These are phyloP conservation scores for Acanthisitta chloris DNA, from an alignment of 2,113 vertebrate species.

Conservation along the genomic window DNA sequence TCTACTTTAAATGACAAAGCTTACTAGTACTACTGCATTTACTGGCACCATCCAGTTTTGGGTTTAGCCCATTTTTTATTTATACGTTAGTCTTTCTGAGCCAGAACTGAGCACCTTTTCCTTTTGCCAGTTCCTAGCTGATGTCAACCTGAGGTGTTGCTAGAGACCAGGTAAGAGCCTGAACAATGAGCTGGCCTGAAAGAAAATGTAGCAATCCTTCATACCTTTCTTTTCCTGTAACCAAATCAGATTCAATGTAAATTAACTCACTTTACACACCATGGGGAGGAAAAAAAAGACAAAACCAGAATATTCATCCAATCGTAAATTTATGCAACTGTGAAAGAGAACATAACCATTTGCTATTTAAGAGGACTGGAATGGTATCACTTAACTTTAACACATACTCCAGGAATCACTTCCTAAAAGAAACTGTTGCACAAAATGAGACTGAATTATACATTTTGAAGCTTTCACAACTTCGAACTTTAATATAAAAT, in stretches of 20 bases:
- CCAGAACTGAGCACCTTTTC: background rate
- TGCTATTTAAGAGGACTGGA: background rate
- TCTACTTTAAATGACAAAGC: background rate
- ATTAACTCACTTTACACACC: background rate
- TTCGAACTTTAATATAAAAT: background rate
- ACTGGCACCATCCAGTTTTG: background rate
- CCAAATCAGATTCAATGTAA: background rate
- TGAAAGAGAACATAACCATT: background rate
- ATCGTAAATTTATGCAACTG: background rate
- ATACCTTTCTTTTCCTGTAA: background rate
- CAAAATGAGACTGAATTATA: background rate
- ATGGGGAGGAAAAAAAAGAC: background rate
- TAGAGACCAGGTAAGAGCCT: background rate
- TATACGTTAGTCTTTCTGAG: background rate
- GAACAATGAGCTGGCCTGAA: background rate
- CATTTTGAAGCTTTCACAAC: background rate
- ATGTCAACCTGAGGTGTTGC: background rate
- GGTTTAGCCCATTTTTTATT: background rate
- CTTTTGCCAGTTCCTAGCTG: background rate
- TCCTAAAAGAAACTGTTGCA: background rate
- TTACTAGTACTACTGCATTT: background rate
- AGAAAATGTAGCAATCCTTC: background rate
- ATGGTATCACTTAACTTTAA: background rate
- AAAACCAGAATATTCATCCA: background rate
- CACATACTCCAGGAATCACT: background rate